These are phyloP conservation scores for Catalaphyllia jardinei DNA, from an alignment of 64 coral and sea anemone genomes.

Conservation along the genomic window DNA sequence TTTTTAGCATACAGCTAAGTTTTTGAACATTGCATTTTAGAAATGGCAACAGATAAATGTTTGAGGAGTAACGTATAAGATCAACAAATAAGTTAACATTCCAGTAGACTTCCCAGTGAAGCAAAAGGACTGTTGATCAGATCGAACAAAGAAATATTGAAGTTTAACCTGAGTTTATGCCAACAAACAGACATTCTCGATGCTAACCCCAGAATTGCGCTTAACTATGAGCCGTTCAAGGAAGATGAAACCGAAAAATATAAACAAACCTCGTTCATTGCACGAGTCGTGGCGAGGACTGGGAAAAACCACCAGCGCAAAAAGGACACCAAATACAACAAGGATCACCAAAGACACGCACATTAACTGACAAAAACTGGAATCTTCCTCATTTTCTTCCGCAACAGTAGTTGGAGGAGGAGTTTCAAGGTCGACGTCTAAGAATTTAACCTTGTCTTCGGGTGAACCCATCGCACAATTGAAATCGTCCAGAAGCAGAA, in stretches of 20 bases:
- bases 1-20: too few relatives aligned
- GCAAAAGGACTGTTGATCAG: too few relatives aligned
- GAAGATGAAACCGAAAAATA: background rate
- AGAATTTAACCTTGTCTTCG: conserved; percentile 10
- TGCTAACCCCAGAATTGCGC: too few relatives aligned
- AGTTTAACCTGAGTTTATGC: too few relatives aligned
- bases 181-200: too few relatives aligned
- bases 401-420: background rate
- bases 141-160: too few relatives aligned
- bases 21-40: too few relatives aligned
- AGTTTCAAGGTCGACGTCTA: background rate
- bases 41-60: too few relatives aligned
- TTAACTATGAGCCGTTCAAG: too few relatives aligned
- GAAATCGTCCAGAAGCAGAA: background rate
- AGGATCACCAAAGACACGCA: background rate
- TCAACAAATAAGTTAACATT: too few relatives aligned
- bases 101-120: too few relatives aligned
- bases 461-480: background rate
- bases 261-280: background rate
- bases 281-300: background rate
- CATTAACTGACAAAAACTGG: background rate
- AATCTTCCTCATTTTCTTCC: background rate
- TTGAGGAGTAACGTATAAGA: too few relatives aligned
- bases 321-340: background rate
- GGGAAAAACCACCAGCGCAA: background rate